Evolutionary conservation across 2,797 vertebrate genomes (phyloP), one percentile per base, ranked within the genome.

Genomic region (Pristis pectinata): DNA sequence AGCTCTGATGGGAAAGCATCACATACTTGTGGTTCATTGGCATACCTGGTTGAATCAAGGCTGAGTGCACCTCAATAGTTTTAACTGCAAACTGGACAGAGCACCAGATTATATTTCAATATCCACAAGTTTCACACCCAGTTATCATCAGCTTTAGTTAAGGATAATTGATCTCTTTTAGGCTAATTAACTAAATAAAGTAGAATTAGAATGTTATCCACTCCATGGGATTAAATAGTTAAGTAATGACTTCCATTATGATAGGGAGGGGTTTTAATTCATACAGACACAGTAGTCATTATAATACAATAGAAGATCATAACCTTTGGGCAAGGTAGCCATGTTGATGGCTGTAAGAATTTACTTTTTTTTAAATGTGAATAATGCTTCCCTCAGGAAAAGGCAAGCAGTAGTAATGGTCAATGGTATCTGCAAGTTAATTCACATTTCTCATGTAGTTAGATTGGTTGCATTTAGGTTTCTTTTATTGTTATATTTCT

Each of bases 131-230:
- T 91, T 37, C 41, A 67, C 7, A n/a, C n/a, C 64, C n/a, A 24
- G n/a, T 64, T 41, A 91, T 91, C 19, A 64, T 24, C n/a, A 67
- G 59, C 87, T 91, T 64, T 67, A 91, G 19, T 17, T 91, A 19
- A 22, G 17, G 59, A 91, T 67, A 91, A 91, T 64, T 91, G 87
- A 91, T 64, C n/a, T 41, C n/a, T 9, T 91, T 91, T 91, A 24
- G 59, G 15, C 59, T 61, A 67, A 67, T 67, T 64, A 67, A 37
- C 87, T 67, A 41, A 91, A 17, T 87, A 87, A 64, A 34, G 15
- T 64, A n/a, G 1, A 61, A 91, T n/a, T 53, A 87, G 56, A 87
- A 87, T 85, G 83, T 56, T n/a, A 34, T 87, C 85, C 34, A 34
- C 59, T 91, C 61, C 41, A 3, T n/a, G 59, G 34, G 6, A 4